Evolutionary conservation across 1,140 invertebrate species (phyloP), one percentile per base, ranked within the genome.

Genomic region (Zaprionus lachaisei): DNA sequence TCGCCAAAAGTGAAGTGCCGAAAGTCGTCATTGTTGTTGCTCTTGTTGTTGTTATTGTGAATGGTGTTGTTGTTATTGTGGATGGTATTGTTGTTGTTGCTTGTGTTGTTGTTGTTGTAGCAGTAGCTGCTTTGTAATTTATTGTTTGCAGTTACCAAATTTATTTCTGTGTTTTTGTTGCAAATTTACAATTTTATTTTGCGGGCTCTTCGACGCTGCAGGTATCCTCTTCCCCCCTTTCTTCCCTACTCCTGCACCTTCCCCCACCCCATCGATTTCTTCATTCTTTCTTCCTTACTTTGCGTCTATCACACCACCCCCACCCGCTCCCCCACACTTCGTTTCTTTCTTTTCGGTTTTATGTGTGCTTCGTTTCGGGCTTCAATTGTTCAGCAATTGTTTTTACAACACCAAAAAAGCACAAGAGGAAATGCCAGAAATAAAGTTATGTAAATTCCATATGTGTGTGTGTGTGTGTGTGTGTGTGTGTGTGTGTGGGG

Each of bases 121-220:
- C 67, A 64, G 72, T 75, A 64, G 84, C 74, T 74, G 68, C 65
- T 87, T 77, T 74, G 85, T 80, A 90, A 89, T 89, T 89, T 89
- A 89, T 89, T 89, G 85, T 90, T 83, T 89, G 82, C 85, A 89
- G 85, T 90, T 90, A 81, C 81, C 66, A 90, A 89, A 89, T 87
- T 87, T 87, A 89, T 87, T 87, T 87, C 70, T 58, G 9, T 75
- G 60, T 76, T 71, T 76, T 87, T 87, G 80, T 77, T 87, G 83
- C 80, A 89, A 89, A 90, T 90, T 84, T 85, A 90, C 85, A 90
- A 89, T 78, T 80, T 84, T 81, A 57, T 72, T 76, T 79, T 68
- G 56, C 63, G 72, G 66, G 17, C 61, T 63, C 47, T 38, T 37
- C 55, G 26, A 55, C 72, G 37, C 72, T 49, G 77, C 77, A 80